phyloP scores from a whole-genome alignment of 2,797 vertebrate species.

The Peromyscus aztecus region DNA sequence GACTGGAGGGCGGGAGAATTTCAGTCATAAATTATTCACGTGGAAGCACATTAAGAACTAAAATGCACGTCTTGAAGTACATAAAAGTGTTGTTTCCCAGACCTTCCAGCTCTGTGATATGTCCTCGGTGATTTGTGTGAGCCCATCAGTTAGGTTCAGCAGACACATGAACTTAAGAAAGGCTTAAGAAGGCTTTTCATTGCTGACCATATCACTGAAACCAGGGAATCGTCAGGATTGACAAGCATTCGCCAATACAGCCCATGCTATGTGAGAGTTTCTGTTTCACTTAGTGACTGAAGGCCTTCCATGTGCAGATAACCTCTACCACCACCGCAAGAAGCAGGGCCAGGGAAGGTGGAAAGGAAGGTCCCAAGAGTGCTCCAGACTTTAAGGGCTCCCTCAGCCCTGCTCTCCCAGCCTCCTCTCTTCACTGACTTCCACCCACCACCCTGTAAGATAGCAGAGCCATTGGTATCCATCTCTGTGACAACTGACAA shows the following conservation, averaged over 20 bases:
- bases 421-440: neutral
- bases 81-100: slow-evolving; percentile 41
- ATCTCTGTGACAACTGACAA: neutral
- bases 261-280: neutral
- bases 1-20: slow-evolving; percentile 66
- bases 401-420: neutral
- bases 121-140: neutral
- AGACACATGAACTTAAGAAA: neutral
- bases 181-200: slow-evolving; percentile 29
- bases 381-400: neutral
- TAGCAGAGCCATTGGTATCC: neutral
- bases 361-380: neutral
- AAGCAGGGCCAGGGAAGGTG: neutral
- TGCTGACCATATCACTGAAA: neutral
- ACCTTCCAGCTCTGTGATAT: slow-evolving; percentile 45
- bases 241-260: slow-evolving; percentile 50
- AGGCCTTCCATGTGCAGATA: neutral
- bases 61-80: slow-evolving; percentile 63
- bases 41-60: slow-evolving; percentile 64
- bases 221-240: neutral
- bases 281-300: slow-evolving; percentile 40
- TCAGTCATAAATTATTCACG: slow-evolving; percentile 78
- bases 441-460: neutral
- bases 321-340: neutral
- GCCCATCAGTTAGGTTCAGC: neutral